Percentiles rank a stretch among this genome's conserved stretches.
These are phyloP conservation scores for Ispidina lecontei DNA, from an alignment of 2,797 vertebrate genomes.

Conservation along the genomic window DNA sequence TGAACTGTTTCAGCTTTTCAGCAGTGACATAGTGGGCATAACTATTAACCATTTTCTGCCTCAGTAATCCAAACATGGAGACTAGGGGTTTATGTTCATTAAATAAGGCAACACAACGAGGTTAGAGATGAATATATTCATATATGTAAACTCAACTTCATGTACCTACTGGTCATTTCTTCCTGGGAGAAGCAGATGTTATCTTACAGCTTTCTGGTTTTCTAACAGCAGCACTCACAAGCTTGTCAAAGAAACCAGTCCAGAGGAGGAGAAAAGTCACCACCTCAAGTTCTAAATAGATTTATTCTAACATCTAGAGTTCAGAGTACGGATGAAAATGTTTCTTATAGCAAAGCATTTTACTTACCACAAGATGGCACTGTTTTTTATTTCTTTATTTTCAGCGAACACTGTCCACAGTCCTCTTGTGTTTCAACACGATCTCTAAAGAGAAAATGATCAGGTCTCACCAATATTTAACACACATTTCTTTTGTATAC, in stretches of 20 bases:
- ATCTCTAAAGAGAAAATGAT: neutral
- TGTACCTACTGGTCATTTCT: neutral
- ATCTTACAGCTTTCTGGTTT: neutral
- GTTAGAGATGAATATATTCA: rapidly evolving
- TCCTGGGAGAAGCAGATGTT: neutral
- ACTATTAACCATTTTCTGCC: neutral
- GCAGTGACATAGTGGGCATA: neutral
- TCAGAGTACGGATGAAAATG: rapidly evolving
- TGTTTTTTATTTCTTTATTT: slow-evolving; percentile 44
- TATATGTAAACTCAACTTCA: neutral
- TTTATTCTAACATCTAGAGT: neutral
- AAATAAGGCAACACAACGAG: neutral
- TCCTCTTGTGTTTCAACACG: neutral
- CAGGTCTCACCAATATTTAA: neutral
- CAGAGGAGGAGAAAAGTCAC: neutral
- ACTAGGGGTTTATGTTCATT: neutral
- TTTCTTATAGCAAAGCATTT: neutral
- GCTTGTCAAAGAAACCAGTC: neutral
- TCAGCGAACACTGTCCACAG: neutral
- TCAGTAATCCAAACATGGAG: neutral
- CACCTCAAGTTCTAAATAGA: neutral
- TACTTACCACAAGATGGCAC: slow-evolving; percentile 66
- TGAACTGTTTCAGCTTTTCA: neutral
- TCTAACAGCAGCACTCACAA: neutral
- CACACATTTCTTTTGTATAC: neutral